A percentile compares a stretch with the other conserved stretches of the same genome.
phyloP scores from a whole-genome alignment of 2,888 invertebrate genomes.

The Perdita meconis region DNA sequence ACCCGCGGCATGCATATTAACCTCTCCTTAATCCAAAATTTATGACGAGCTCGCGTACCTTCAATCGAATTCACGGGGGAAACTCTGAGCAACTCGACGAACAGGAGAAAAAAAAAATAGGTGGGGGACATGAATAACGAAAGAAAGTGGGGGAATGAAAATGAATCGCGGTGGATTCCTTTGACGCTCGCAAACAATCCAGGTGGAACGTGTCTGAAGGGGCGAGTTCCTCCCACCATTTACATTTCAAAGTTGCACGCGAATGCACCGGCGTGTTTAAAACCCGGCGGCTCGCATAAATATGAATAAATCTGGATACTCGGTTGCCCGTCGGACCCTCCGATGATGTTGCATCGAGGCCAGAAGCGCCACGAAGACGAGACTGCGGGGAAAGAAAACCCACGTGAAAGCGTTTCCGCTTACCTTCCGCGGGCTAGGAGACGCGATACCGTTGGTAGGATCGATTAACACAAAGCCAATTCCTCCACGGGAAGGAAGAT shows the following conservation, averaged over 20 bases:
- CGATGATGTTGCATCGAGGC: not conserved
- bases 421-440: not conserved
- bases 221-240: conserved; percentile 23
- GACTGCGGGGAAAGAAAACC: no score
- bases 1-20: conserved; percentile 12
- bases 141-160: conserved; percentile 13
- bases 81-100: no score
- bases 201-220: not conserved
- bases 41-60: conserved; percentile 16
- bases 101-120: not conserved
- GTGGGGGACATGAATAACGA: no score
- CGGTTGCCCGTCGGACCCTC: not conserved
- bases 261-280: not conserved
- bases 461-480: conserved; percentile 37
- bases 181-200: conserved; percentile 45
- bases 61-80: not conserved
- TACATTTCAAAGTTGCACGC: conserved; percentile 49
- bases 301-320: conserved; percentile 27
- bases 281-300: conserved; percentile 20
- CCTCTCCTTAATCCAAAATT: conserved; percentile 19
- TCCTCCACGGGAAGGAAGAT: not conserved
- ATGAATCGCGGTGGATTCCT: conserved; percentile 35
- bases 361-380: no score
- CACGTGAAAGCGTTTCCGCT: not conserved
- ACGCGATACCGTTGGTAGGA: conserved; percentile 3